phyloP scores from a whole-genome alignment of 2,888 invertebrate species.

The Euplexia lucipara region DNA sequence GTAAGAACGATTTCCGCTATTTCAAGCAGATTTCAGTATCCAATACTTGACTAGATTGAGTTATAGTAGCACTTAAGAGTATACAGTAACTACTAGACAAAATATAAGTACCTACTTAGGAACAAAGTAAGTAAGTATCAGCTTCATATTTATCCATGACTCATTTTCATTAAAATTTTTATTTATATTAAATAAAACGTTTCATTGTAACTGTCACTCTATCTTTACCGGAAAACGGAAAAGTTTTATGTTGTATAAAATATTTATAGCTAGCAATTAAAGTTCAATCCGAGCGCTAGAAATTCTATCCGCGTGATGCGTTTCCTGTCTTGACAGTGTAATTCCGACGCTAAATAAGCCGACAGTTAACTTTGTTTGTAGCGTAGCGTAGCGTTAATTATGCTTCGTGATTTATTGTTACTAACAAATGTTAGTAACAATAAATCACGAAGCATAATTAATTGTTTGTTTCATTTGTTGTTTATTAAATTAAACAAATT shows the following conservation, averaged over 20 bases:
- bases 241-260: slow-evolving; percentile 17
- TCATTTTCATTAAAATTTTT: slow-evolving; percentile 31
- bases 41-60: background rate
- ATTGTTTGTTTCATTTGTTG: background rate
- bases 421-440: background rate
- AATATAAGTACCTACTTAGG: background rate
- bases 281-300: slow-evolving; percentile 39
- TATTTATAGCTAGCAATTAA: slow-evolving; percentile 28
- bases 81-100: no score
- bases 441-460: slow-evolving; percentile 5
- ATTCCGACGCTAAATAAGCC: slow-evolving; percentile 6
- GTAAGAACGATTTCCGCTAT: background rate
- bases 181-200: slow-evolving; percentile 26
- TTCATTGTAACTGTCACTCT: slow-evolving; percentile 23
- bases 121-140: background rate
- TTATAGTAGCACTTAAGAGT: background rate
- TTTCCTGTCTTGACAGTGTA: slow-evolving; percentile 34
- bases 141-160: slow-evolving; percentile 7
- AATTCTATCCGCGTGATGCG: slow-evolving; percentile 47
- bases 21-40: background rate
- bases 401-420: no score
- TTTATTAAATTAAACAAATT: background rate
- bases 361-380: slow-evolving; percentile 38
- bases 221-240: slow-evolving; percentile 36
- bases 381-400: no score